Base-by-base conservation (phyloP, 2,113 vertebrate species). In the Osmerus mordax region DNA sequence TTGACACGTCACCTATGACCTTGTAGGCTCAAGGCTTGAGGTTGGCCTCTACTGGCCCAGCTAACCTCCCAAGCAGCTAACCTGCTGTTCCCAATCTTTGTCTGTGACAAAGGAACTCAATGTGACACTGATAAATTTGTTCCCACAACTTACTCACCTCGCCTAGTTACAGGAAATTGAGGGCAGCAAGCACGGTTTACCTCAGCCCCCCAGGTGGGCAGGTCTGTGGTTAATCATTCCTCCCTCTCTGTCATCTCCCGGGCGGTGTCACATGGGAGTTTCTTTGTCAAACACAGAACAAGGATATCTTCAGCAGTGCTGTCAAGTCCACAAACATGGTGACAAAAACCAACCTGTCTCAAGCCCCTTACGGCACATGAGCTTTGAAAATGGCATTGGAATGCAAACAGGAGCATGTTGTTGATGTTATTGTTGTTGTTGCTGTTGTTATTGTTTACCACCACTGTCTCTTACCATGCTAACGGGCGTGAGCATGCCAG, bases 321-420 rank as follows among this genome's bases (percentile, higher is more conserved):
- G 41, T 47, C 9, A 47, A 47, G 41, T 47, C 41, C 41, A 47
- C 41, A 47, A 47, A 47, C 41, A 47, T 11, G 7, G 41, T 47
- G 41, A 67, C 41, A 58, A 25, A 0, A 65, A 58, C 15, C n/a
- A 29, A 60, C 15, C 53, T 21, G 25, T 52, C n/a, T 53, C n/a
- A 12, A 60, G 13, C 41, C 41, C 41, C 41, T 47, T 65, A 65
- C 55, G 66, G 70, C 70, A 62, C 65, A 51, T 84, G 75, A 86
- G 84, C 84, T 89, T 87, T 75, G 77, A 87, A 85, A 92, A 93
- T 92, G 91, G 91, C 90, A 60, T 92, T 91, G 90, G 91, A 90
- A 91, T 92, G 88, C 89, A 92, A 91, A 47, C 90, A 83, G 81
- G 69, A 76, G 87, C 89, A 90, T 91, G 90, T 83, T 73, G 61